Evolutionary conservation across 2,797 vertebrate species (phyloP).

Genomic region (Echiichthys vipera): DNA sequence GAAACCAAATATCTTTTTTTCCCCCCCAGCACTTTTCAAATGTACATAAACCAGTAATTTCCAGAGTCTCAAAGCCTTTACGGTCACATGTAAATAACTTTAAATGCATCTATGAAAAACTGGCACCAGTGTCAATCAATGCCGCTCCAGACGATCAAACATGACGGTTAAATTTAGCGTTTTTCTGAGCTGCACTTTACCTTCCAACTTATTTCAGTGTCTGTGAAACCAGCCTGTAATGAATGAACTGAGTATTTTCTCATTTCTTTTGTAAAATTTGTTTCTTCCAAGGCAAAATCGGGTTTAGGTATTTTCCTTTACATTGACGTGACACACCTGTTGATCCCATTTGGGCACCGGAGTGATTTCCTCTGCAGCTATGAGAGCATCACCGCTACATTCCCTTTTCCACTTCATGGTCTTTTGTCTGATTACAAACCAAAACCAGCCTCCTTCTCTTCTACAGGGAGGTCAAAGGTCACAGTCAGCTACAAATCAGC

Average conservation of each 20-base stretch:
- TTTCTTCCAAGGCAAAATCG: neutral
- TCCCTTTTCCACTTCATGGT: neutral
- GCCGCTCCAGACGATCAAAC: too few species aligned
- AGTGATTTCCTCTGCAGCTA: neutral
- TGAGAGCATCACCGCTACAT: neutral
- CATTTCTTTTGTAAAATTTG: neutral
- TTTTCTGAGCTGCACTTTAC: too few species aligned
- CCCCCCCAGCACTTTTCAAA: too few species aligned
- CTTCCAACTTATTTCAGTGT: neutral
- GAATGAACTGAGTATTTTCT: too few species aligned
- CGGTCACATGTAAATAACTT: too few species aligned
- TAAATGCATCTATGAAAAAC: too few species aligned
- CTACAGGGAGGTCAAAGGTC: slow-evolving; percentile 5
- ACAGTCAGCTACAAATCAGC: slow-evolving; percentile 1
- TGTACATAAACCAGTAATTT: too few species aligned
- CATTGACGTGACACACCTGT: neutral
- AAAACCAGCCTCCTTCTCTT: neutral
- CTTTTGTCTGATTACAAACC: neutral
- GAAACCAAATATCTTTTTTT: too few species aligned
- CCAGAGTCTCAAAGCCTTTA: too few species aligned
- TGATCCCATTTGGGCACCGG: neutral
- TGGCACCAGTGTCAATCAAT: too few species aligned
- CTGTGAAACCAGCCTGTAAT: slow-evolving; percentile 35
- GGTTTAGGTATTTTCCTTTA: neutral
- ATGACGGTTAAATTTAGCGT: too few species aligned